Evolutionary conservation across 2,113 vertebrate species (phyloP).

Genomic region (Coptodon bakossiorum): DNA sequence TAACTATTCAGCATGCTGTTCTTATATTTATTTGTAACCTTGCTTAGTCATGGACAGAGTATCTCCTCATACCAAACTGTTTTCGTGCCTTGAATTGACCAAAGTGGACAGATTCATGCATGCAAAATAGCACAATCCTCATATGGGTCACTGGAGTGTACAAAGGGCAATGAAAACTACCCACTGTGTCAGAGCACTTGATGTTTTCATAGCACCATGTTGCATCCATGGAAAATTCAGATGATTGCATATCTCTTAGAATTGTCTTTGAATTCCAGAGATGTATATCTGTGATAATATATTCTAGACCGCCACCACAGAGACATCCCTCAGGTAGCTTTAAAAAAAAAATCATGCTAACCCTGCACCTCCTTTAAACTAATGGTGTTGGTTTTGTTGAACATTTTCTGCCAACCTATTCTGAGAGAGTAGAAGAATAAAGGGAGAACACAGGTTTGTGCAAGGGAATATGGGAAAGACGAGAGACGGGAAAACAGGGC

Average conservation of each 20-base stretch:
- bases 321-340: neutral
- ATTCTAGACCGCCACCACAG: neutral
- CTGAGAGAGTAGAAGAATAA: neutral
- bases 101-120: neutral
- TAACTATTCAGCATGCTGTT: neutral
- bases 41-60: neutral
- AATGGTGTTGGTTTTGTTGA: neutral
- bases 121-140: neutral
- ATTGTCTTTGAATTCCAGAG: neutral
- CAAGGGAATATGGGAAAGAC: neutral
- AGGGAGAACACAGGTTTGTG: neutral
- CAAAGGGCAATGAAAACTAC: neutral
- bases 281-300: neutral
- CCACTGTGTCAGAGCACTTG: neutral
- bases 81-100: fast-evolving
- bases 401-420: neutral
- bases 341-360: neutral
- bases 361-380: neutral
- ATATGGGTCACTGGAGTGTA: neutral
- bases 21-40: neutral
- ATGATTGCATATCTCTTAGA: neutral
- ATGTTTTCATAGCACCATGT: neutral
- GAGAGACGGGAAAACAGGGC: slow-evolving; percentile 37
- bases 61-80: neutral
- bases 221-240: neutral